Conservation (phyloP, 2,888 invertebrate genomes). For the Allophyes oxyacanthae region DNA sequence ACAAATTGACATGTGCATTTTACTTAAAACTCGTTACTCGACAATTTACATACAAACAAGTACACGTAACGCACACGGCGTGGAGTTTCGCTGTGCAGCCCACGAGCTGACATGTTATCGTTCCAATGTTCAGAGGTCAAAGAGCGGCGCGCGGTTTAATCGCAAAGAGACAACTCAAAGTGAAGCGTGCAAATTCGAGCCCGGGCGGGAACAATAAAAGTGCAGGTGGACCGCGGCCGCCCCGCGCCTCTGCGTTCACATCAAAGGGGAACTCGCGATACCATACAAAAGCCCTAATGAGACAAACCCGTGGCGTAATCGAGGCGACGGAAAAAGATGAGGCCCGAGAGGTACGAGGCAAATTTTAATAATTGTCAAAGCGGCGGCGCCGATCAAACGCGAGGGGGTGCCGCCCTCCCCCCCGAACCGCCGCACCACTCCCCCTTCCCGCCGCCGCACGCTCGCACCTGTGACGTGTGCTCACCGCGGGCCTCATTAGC, state of each 20-base stretch:
- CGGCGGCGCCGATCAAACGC: constrained; percentile 89
- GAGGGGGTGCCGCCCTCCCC: constrained; percentile 66
- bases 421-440: constrained; percentile 41
- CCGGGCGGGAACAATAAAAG: constrained; percentile 85
- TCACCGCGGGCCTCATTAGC: constrained; percentile 87
- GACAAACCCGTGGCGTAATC: constrained; percentile 89
- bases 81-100: constrained; percentile 19
- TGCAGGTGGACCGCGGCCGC: constrained; percentile 85
- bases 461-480: constrained; percentile 84
- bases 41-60: constrained; percentile 32
- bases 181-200: constrained; percentile 87
- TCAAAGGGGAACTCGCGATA: constrained; percentile 86
- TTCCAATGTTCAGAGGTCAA: constrained; percentile 70
- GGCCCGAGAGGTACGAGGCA: constrained; percentile 88
- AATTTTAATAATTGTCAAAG: constrained; percentile 90
- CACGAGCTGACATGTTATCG: constrained; percentile 62
- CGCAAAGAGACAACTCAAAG: constrained; percentile 85
- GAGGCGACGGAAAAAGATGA: constrained; percentile 89
- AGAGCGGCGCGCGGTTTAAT: constrained; percentile 76
- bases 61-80: constrained; percentile 21
- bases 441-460: constrained; percentile 54
- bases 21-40: constrained; percentile 43
- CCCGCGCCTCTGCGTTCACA: constrained; percentile 76
- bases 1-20: constrained; percentile 49
- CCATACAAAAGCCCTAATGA: constrained; percentile 89